Evolutionary conservation across 2,797 vertebrate genomes (phyloP).

Genomic region (Scolopax bukidnonensis): DNA sequence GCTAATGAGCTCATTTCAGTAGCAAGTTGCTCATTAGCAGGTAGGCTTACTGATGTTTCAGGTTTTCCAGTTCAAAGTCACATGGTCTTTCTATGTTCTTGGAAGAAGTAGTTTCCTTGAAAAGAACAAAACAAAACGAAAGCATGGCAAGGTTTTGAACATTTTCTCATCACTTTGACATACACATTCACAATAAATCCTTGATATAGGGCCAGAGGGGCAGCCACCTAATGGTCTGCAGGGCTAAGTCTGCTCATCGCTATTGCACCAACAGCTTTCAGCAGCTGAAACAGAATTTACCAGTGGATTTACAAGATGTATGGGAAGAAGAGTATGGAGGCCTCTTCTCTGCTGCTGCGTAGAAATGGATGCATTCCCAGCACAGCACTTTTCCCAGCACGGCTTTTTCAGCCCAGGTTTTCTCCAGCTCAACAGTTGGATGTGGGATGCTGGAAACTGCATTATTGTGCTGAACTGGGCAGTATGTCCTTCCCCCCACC

Average conservation of each 20-base stretch:
- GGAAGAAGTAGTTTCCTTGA: background rate
- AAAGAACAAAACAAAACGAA: background rate
- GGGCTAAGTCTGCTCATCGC: background rate
- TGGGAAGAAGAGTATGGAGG: background rate
- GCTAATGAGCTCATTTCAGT: slow-evolving; percentile 66
- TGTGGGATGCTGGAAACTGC: background rate
- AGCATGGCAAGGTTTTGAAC: background rate
- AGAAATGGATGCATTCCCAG: background rate
- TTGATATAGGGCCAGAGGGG: background rate
- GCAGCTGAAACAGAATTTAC: background rate
- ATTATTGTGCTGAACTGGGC: background rate
- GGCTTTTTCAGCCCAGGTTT: background rate
- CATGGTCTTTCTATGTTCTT: slow-evolving; percentile 24
- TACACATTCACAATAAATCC: background rate
- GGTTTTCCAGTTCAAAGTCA: slow-evolving; percentile 61
- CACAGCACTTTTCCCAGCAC: background rate
- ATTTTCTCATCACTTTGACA: background rate
- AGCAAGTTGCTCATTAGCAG: slow-evolving; percentile 64
- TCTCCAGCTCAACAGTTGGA: background rate
- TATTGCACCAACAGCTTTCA: background rate
- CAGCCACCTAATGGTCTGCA: background rate
- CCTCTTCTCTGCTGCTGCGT: background rate
- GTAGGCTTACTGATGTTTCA: slow-evolving; percentile 55
- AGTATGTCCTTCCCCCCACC: background rate
- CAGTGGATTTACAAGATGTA: background rate